Base-by-base conservation (phyloP, 2,888 invertebrate species). In the Malacosoma neustria region DNA sequence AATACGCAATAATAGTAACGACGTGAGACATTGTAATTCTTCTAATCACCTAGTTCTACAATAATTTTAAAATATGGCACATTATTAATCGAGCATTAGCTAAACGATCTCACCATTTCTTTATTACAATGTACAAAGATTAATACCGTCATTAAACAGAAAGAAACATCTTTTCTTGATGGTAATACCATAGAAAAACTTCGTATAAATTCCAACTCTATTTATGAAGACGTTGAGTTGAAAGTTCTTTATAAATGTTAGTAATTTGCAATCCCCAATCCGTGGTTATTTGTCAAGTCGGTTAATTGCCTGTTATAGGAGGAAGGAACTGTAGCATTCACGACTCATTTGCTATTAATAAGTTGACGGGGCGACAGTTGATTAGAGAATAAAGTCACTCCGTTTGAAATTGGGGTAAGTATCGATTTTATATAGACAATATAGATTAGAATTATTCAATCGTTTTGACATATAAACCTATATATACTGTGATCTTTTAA, bases 61-160 rank as follows among this genome's bases (percentile, higher is more conserved):
- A 22, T 9, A 22, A n/a, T 22, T 22, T 22, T 7, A 22, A 22
- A 22, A 22, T 22, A 22, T 22, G 22, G 9, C 22, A 22, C 22
- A 7, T 22, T 22, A 4, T 11, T 13, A 14, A 3, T 5, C 13
- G 14, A 11, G 11, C 14, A 14, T 46, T 45, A 49, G 22, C 22
- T 22, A 22, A 22, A 22, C 5, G 22, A 9, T 22, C 22, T 22
- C 22, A 22, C 22, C 22, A 22, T 22, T 7, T 22, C 22, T 22
- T 22, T 22, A 22, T 22, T 22, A 22, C 22, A 22, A 22, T 22
- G 22, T 22, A 22, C 5, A 22, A 9, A 22, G 22, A 61, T 62
- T 77, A 81, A 81, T 76, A 80, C 77, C 62, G 69, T 72, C 74
- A 74, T 75, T 75, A 74, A 51, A 60, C 60, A 64, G 70, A 72